Base-by-base conservation (phyloP, 2,797 vertebrate species). In the Furcifer pardalis region DNA sequence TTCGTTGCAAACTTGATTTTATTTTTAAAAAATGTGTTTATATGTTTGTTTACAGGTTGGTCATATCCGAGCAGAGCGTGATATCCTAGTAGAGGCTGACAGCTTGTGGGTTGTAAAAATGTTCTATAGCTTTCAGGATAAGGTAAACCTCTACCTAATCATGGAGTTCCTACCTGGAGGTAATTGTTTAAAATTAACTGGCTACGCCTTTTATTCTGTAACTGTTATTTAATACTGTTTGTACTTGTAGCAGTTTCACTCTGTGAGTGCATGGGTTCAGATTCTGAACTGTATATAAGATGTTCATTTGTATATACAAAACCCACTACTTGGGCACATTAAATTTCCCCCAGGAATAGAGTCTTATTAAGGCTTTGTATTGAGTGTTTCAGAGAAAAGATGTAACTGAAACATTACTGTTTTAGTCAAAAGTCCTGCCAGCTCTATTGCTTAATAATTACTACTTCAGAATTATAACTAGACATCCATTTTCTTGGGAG, bases 81-180 rank as follows among this genome's bases (percentile, higher is more conserved):
- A 99, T 93, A 98, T 99, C 90, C 97, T 99, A 89, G 98, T 99
- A 84, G 99, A 99, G 91, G 99, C 98, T 27, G 99, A 99, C 95
- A 99, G 98, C 84, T 93, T 98, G 92, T 99, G 99, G 99, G 99
- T 99, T 83, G 99, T 99, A 88, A 99, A 99, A 94, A 99, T 99
- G 99, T 99, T 99, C 95, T 99, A 99, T 72, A 99, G 99, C 86
- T 99, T 99, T 94, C 99, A 99, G 95, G 99, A 99, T 93, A 99
- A 99, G 94, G 96, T 99, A 95, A 99, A 99, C 95, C 98, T 99
- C 89, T 99, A 99, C 95, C 97, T 99, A 91, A 98, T 99, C 95
- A 99, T 99, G 99, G 98, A 99, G 94, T 99, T 99, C 93, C 96
- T 99, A 84, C 99, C 99, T 79, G 98, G 99, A 97, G 99, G 99